Evolutionary conservation across 2,888 invertebrate species (phyloP).

Genomic region (Mesorhabditis belari): DNA sequence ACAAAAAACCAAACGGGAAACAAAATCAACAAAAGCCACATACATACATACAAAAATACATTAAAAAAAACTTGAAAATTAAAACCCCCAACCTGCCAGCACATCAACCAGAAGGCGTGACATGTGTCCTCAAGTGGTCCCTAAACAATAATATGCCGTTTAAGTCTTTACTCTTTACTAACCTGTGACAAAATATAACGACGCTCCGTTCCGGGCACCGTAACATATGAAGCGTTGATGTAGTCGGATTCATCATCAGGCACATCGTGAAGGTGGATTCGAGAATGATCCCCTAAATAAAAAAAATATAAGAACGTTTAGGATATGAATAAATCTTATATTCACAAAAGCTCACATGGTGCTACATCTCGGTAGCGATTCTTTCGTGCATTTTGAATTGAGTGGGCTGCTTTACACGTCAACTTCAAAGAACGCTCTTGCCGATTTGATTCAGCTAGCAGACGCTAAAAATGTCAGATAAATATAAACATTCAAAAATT

Average conservation of each 20-base stretch:
- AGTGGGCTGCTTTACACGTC: background rate
- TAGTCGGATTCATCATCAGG: constrained; percentile 23
- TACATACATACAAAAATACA: no score
- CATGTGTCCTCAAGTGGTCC: constrained; percentile 41
- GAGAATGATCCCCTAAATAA: constrained; percentile 42
- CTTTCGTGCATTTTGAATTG: constrained; percentile 20
- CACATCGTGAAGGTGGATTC: constrained; percentile 23
- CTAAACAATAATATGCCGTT: constrained; percentile 8
- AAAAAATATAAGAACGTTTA: background rate
- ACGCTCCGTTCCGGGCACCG: constrained; percentile 21
- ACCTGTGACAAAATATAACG: constrained; percentile 46
- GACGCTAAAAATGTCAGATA: background rate
- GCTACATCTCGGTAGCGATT: constrained; percentile 44
- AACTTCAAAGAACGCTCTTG: background rate
- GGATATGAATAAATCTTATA: background rate
- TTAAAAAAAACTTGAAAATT: no score
- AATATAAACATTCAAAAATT: no score
- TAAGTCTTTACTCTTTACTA: background rate
- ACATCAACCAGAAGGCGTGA: constrained; percentile 50
- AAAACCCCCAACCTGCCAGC: constrained; percentile 35
- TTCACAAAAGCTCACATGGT: constrained; percentile 32
- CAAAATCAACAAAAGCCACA: no score
- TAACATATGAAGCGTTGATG: constrained; percentile 45
- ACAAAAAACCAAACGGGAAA: no score
- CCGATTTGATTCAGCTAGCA: background rate